phyloP scores from a whole-genome alignment of 2,113 vertebrate genomes.

The Fregetta grallaria region DNA sequence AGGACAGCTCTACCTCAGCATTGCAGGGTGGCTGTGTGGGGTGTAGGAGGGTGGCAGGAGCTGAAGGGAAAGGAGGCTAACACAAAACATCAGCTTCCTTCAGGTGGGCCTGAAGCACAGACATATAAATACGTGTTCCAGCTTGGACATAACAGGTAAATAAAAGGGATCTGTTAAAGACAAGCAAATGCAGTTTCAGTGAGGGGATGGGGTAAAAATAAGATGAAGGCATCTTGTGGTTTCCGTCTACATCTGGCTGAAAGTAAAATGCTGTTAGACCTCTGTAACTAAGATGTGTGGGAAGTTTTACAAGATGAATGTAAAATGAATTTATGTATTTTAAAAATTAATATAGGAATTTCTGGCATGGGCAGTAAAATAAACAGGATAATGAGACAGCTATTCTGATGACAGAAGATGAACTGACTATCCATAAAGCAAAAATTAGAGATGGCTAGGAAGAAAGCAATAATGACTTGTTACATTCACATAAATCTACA shows the following conservation, averaged over 20 bases:
- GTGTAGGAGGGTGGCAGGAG: not conserved
- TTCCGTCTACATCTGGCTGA: not conserved
- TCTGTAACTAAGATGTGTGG: not conserved
- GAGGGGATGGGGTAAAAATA: not conserved
- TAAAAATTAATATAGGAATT: not conserved
- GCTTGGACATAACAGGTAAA: not conserved
- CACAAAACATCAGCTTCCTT: not conserved
- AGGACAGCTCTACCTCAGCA: no score
- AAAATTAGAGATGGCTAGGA: not conserved
- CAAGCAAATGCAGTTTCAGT: not conserved
- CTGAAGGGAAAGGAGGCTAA: not conserved
- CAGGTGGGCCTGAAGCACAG: not conserved
- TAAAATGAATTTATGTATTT: not conserved
- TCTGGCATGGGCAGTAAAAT: not conserved
- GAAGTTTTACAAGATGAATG: not conserved
- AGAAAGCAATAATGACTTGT: not conserved
- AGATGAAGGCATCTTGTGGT: not conserved
- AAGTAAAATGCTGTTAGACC: not conserved
- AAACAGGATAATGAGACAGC: not conserved
- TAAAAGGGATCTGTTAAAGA: not conserved
- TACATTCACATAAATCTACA: not conserved
- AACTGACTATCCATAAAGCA: not conserved
- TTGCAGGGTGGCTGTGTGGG: no score
- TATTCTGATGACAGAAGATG: not conserved
- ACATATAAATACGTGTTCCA: not conserved